A percentile compares a stretch with the other conserved stretches of the same genome.
Conservation (phyloP, 1,140 invertebrate genomes). For the Phenacoccus solenopsis region DNA sequence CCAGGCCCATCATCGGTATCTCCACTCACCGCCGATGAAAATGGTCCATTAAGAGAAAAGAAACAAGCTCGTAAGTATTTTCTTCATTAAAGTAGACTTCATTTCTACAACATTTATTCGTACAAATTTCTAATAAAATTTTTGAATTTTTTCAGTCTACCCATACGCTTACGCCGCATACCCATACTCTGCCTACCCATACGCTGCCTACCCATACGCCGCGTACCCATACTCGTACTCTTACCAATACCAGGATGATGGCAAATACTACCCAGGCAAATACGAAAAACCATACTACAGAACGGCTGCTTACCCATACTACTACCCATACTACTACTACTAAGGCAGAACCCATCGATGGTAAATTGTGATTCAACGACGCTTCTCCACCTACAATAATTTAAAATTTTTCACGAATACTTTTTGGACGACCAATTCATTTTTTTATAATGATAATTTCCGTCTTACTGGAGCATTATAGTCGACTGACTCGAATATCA, state of each 20-base stretch:
- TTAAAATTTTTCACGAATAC: background rate
- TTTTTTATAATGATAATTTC: background rate
- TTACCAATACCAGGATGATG: constrained; percentile 25
- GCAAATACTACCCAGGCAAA: constrained; percentile 28
- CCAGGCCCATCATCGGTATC: background rate
- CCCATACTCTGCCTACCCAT: constrained; percentile 18
- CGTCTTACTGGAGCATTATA: background rate
- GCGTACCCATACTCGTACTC: constrained; percentile 20
- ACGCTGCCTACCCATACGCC: constrained; percentile 21
- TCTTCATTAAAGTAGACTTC: background rate
- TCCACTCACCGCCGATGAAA: background rate
- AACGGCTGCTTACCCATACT: constrained; percentile 2
- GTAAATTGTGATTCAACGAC: background rate
- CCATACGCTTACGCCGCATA: constrained; percentile 17
- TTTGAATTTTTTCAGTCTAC: background rate
- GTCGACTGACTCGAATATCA: background rate
- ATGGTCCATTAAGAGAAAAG: constrained; percentile 11
- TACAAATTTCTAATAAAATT: constrained; percentile 7
- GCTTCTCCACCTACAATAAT: background rate
- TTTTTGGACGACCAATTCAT: background rate
- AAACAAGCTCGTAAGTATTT: constrained; percentile 23
- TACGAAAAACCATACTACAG: constrained; percentile 23
- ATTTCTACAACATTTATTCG: background rate
- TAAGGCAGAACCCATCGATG: constrained; percentile 3
- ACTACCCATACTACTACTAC: constrained; percentile 21